A percentile compares a stretch with the other conserved stretches of the same genome.
Conservation (phyloP, 2,113 vertebrate species). For the Aspiorhynchus laticeps region DNA sequence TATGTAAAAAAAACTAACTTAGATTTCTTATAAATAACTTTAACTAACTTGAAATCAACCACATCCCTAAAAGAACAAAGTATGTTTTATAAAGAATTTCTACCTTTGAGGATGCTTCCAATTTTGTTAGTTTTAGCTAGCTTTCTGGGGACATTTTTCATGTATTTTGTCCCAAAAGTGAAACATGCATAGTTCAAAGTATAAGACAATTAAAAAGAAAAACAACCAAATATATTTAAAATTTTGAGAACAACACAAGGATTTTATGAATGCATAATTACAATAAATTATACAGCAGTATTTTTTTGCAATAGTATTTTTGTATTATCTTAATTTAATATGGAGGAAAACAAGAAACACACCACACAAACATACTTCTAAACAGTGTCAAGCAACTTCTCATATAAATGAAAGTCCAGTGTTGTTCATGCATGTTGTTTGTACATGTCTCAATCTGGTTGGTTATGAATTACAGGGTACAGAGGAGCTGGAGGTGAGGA, state of each 20-base stretch:
- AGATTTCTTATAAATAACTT: background rate
- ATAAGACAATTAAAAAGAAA: background rate
- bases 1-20: background rate
- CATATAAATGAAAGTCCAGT: background rate
- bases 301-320: background rate
- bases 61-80: background rate
- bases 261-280: background rate
- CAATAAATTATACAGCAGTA: background rate
- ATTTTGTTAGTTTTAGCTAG: background rate
- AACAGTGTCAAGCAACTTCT: background rate
- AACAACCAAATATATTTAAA: background rate
- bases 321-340: background rate
- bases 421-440: background rate
- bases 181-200: background rate
- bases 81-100: background rate
- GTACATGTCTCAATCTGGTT: background rate
- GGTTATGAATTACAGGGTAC: slow-evolving; percentile 81
- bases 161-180: background rate
- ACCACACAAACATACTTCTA: background rate
- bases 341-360: background rate
- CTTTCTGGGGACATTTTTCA: background rate
- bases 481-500: slow-evolving; percentile 97
- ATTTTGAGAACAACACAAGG: background rate
- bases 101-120: background rate
- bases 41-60: background rate